A percentile compares a stretch with the other conserved stretches of the same genome.
phyloP scores from a whole-genome alignment of 2,113 vertebrate genomes.

The Anhinga rufa region DNA sequence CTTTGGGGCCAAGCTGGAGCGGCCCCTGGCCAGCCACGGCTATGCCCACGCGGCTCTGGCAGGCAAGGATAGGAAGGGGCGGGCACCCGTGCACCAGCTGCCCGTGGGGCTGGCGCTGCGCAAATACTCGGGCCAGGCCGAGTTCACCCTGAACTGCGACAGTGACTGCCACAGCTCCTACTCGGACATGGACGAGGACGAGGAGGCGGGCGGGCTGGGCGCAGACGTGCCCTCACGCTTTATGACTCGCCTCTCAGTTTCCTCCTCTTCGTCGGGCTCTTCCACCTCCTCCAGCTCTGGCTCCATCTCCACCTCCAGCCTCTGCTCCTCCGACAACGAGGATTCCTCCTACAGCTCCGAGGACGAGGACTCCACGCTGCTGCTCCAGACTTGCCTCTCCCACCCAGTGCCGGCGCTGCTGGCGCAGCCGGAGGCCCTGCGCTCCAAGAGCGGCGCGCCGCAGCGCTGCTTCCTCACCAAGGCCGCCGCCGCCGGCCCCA shows the following conservation, averaged over 20 bases:
- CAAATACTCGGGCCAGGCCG: slow-evolving; percentile 77
- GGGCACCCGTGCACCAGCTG: slow-evolving; percentile 77
- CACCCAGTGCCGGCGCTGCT: slow-evolving; percentile 81
- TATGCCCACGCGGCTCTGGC: slow-evolving; percentile 82
- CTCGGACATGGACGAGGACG: slow-evolving; percentile 89
- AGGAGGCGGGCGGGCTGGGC: slow-evolving; percentile 78
- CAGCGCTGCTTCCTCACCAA: slow-evolving; percentile 89
- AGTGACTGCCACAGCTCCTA: slow-evolving; percentile 91
- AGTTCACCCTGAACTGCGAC: slow-evolving; percentile 85
- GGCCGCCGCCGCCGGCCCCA: slow-evolving; percentile 76
- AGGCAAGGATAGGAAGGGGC: slow-evolving; percentile 86
- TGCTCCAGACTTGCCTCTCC: slow-evolving; percentile 90
- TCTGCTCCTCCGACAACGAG: slow-evolving; percentile 96
- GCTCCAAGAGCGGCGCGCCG: slow-evolving; percentile 71
- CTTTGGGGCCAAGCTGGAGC: slow-evolving; percentile 75
- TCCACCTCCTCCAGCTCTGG: slow-evolving; percentile 92
- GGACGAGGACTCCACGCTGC: slow-evolving; percentile 86
- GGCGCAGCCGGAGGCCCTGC: slow-evolving; percentile 80
- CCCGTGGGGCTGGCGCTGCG: slow-evolving; percentile 83
- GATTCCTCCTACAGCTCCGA: slow-evolving; percentile 95
- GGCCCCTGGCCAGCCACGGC: slow-evolving; percentile 70
- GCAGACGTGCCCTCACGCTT: slow-evolving; percentile 80
- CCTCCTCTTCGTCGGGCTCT: slow-evolving; percentile 93
- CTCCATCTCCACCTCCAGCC: slow-evolving; percentile 90
- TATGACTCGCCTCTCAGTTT: slow-evolving; percentile 87